phyloP scores from a whole-genome alignment of 2,113 vertebrate genomes.

The Pituophis catenifer region DNA sequence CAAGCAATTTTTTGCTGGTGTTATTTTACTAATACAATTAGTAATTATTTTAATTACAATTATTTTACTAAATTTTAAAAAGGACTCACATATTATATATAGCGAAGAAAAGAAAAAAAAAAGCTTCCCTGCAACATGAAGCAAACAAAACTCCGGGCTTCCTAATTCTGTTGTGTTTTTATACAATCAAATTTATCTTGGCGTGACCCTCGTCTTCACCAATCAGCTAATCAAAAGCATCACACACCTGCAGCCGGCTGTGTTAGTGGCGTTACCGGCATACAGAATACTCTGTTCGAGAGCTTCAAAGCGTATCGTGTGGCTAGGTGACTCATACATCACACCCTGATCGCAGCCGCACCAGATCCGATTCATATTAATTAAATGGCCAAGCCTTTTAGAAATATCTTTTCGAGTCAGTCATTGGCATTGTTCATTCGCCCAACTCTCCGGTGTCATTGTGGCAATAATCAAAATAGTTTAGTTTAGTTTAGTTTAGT shows the following conservation, averaged over 20 bases:
- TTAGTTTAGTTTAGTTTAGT: too few species aligned
- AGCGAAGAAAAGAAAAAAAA: too few species aligned
- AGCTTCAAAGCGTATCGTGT: not conserved
- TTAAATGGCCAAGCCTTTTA: slow-evolving; percentile 11
- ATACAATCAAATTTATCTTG: slow-evolving; percentile 16
- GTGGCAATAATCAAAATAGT: slow-evolving; percentile 7
- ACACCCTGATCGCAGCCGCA: slow-evolving; percentile 1
- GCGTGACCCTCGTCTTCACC: not conserved
- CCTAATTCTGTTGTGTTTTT: not conserved
- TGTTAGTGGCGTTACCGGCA: slow-evolving; percentile 3
- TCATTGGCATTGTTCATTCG: not conserved
- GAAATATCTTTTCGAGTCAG: slow-evolving; percentile 5
- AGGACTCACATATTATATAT: too few species aligned
- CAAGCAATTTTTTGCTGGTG: too few species aligned
- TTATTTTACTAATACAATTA: too few species aligned
- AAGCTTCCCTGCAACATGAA: not conserved
- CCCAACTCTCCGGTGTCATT: not conserved
- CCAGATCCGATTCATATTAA: slow-evolving; percentile 14
- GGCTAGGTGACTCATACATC: not conserved
- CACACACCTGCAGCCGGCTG: not conserved
- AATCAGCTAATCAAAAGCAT: not conserved
- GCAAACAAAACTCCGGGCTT: not conserved
- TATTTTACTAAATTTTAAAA: too few species aligned
- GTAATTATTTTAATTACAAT: too few species aligned
- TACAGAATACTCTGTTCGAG: not conserved